Conservation (phyloP, 2,797 vertebrate species). For the Enteromius afrohamiltoni region DNA sequence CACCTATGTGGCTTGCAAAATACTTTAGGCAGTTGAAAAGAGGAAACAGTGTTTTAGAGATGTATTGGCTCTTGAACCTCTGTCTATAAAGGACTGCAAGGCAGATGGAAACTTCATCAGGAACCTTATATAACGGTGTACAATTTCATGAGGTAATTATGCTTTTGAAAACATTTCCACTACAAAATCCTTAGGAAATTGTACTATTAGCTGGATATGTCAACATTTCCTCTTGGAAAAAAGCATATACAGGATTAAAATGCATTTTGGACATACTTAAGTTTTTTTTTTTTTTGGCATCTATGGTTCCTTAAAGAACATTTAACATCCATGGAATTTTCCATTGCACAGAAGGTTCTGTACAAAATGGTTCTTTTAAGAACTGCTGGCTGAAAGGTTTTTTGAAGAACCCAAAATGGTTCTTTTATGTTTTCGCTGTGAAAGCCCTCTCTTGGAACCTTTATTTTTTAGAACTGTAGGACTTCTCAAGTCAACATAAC, state of each 20-base stretch:
- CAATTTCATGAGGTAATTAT: neutral
- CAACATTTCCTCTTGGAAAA: neutral
- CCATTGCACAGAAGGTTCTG: neutral
- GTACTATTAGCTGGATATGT: neutral
- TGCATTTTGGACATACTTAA: neutral
- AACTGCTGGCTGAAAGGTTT: neutral
- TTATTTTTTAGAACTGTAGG: neutral
- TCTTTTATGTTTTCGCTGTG: neutral
- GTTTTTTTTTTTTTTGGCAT: neutral
- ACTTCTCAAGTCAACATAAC: neutral
- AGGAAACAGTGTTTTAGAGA: constrained; percentile 2
- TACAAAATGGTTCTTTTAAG: neutral
- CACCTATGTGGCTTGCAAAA: constrained; percentile 27
- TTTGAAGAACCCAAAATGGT: neutral
- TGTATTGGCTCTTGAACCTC: constrained; percentile 2
- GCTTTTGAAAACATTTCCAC: neutral
- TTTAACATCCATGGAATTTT: neutral
- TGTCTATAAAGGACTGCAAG: neutral
- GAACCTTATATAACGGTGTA: neutral
- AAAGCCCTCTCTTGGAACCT: neutral
- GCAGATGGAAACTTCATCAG: neutral
- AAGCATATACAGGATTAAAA: neutral
- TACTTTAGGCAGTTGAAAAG: constrained; percentile 13
- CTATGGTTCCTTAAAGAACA: neutral
- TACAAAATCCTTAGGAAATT: neutral